Evolutionary conservation across 2,113 vertebrate species (phyloP).

Genomic region (Carassius auratus): DNA sequence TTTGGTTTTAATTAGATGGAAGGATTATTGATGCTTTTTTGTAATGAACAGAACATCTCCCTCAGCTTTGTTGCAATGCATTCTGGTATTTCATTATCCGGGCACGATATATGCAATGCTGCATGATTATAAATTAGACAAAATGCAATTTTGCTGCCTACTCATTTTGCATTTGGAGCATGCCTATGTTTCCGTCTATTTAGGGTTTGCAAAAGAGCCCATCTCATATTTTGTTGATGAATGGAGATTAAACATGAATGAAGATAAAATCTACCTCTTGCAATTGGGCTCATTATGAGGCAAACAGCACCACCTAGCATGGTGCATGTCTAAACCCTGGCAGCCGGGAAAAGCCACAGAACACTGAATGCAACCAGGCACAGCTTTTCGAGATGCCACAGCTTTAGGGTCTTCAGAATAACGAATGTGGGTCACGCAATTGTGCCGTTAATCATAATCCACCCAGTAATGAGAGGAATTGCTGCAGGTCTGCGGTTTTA

Average conservation of each 20-base stretch:
- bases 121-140: neutral
- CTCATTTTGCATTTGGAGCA: neutral
- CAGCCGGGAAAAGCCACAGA: neutral
- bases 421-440: conserved; percentile 45
- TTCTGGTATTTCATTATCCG: neutral
- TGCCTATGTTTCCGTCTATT: neutral
- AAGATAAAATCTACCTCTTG: neutral
- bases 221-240: neutral
- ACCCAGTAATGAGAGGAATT: neutral
- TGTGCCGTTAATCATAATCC: neutral
- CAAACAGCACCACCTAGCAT: conserved; percentile 68
- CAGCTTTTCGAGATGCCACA: neutral
- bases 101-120: neutral
- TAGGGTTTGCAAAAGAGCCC: neutral
- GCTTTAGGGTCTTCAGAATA: conserved; percentile 41
- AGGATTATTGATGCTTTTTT: neutral
- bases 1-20: neutral
- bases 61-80: neutral
- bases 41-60: neutral
- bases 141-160: neutral
- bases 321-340: conserved; percentile 19
- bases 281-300: conserved; percentile 42
- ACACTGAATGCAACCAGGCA: neutral
- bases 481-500: neutral
- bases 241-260: neutral